A percentile compares a stretch with the other conserved stretches of the same genome.
phyloP scores from a whole-genome alignment of 2,888 invertebrate genomes.

The Chalcis sispes region DNA sequence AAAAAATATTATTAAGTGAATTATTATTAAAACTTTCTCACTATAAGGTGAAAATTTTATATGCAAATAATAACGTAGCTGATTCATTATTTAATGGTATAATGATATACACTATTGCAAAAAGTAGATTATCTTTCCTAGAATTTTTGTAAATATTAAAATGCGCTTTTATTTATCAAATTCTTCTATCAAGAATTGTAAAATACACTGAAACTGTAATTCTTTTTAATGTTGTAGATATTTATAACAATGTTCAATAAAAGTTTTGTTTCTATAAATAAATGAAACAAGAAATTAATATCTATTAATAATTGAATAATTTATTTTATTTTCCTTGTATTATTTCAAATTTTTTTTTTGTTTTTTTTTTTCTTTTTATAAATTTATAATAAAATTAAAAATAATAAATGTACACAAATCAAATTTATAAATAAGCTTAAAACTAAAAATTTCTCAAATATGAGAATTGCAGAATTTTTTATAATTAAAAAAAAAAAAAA shows the following conservation, averaged over 20 bases:
- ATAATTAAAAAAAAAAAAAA: not conserved
- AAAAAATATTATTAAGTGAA: not conserved
- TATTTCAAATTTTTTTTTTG: constrained; percentile 22
- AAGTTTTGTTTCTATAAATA: constrained; percentile 45
- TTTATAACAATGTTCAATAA: constrained; percentile 59
- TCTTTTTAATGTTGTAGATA: constrained; percentile 61
- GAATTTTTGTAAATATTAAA: constrained; percentile 61
- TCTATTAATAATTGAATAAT: not conserved
- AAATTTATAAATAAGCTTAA: not conserved
- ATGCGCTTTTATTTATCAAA: constrained; percentile 52
- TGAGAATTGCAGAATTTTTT: constrained; percentile 21
- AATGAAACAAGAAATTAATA: constrained; percentile 25
- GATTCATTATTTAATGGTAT: constrained; percentile 24
- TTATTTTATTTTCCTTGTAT: constrained; percentile 14
- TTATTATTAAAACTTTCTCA: constrained; percentile 15
- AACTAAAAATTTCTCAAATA: not conserved
- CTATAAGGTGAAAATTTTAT: constrained; percentile 34
- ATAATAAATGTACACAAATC: not conserved
- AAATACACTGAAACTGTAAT: constrained; percentile 58
- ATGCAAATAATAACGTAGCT: constrained; percentile 26
- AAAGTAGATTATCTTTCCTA: constrained; percentile 35
- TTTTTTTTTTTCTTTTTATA: not conserved
- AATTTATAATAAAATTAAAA: constrained; percentile 3
- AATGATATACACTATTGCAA: constrained; percentile 22
- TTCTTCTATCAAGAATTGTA: constrained; percentile 53